These are phyloP conservation scores for Probaryconus sp. DNA, from an alignment of 1,140 invertebrate genomes.

Conservation along the genomic window DNA sequence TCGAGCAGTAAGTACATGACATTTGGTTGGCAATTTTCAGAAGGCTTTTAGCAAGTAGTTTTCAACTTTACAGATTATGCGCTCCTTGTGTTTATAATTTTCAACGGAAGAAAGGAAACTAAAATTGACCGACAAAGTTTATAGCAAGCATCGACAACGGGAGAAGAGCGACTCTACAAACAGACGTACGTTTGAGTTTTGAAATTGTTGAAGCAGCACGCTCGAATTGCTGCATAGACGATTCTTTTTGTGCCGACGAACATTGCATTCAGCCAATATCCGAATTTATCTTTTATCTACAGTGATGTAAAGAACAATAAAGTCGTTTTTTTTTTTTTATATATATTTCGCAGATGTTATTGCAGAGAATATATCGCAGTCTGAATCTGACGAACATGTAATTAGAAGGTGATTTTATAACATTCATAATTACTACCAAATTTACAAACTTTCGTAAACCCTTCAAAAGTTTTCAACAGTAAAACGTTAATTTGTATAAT, in stretches of 20 bases:
- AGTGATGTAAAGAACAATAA: conserved; percentile 38
- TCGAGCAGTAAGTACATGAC: conserved; percentile 5
- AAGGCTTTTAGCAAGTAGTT: conserved; percentile 25
- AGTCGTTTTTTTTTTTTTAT: conserved; percentile 26
- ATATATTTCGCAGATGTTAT: conserved; percentile 20
- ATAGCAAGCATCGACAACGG: conserved; percentile 33
- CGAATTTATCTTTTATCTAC: conserved; percentile 33
- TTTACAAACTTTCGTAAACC: too few relatives aligned
- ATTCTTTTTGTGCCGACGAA: conserved; percentile 30
- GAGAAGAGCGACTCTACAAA: conserved; percentile 26
- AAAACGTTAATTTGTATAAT: too few relatives aligned
- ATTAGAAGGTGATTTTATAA: background rate
- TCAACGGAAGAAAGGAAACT: conserved; percentile 30
- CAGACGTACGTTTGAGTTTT: conserved; percentile 30
- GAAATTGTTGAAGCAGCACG: conserved; percentile 29
- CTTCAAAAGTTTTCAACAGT: too few relatives aligned
- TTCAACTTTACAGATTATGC: conserved; percentile 43
- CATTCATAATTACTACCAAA: background rate
- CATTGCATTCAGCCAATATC: conserved; percentile 38
- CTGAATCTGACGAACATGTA: background rate
- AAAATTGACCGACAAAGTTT: conserved; percentile 44
- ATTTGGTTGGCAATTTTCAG: conserved; percentile 35
- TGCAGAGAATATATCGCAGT: conserved; percentile 15
- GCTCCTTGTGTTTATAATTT: conserved; percentile 42
- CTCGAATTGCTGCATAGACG: conserved; percentile 28